Evolutionary conservation across 2,113 vertebrate species (phyloP).

Genomic region (Asarcornis scutulata): DNA sequence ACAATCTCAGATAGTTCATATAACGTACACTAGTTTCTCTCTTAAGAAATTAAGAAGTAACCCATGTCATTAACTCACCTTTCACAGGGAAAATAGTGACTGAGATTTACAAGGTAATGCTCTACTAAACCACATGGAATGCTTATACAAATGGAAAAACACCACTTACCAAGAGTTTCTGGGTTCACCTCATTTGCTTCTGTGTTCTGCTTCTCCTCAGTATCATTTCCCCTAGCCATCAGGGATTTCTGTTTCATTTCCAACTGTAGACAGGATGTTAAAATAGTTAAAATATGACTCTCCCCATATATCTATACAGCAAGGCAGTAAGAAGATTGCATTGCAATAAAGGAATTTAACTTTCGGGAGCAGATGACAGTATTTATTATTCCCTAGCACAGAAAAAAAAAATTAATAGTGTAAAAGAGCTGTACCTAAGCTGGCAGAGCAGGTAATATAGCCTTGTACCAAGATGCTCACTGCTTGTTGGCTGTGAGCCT

Average conservation of each 20-base stretch:
- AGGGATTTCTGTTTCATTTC: constrained; percentile 96
- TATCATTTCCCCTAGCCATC: constrained; percentile 77
- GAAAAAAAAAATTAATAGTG: neutral
- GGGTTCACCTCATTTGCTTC: constrained; percentile 83
- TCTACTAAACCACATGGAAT: neutral
- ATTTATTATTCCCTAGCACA: neutral
- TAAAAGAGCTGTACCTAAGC: neutral
- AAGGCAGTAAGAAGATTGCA: neutral
- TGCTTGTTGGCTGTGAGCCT: neutral
- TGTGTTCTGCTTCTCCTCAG: constrained; percentile 69
- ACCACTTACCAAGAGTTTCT: constrained; percentile 86
- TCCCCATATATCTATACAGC: neutral
- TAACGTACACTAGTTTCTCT: neutral
- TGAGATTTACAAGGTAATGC: neutral
- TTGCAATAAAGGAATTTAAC: neutral
- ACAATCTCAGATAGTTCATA: neutral
- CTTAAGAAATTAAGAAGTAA: neutral
- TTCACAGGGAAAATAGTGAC: neutral
- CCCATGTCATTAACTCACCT: neutral
- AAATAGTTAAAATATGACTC: constrained; percentile 29
- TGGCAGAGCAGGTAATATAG: neutral
- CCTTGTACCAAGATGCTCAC: fast-evolving
- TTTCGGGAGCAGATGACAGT: neutral
- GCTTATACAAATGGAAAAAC: neutral
- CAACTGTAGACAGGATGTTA: constrained; percentile 80